phyloP scores from a whole-genome alignment of 2,113 vertebrate species.

The Crotophaga sulcirostris region DNA sequence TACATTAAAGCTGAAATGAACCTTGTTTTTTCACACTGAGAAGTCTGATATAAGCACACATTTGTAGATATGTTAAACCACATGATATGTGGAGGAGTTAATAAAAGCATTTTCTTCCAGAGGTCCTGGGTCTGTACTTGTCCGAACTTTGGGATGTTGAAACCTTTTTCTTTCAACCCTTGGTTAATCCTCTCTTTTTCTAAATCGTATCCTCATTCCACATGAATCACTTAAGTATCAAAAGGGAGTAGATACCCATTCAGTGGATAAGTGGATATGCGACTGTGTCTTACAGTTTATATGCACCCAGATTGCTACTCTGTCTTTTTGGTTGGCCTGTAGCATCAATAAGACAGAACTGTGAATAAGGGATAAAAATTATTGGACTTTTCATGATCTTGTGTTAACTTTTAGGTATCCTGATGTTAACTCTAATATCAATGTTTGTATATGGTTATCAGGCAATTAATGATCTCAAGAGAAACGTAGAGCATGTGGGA shows the following conservation, averaged over 20 bases:
- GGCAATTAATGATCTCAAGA: background rate
- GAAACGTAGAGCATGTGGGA: background rate
- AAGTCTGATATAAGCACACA: background rate
- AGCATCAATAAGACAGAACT: background rate
- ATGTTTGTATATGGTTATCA: background rate
- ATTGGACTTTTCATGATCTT: background rate
- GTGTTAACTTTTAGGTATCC: background rate
- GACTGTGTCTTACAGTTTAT: background rate
- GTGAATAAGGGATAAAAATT: background rate
- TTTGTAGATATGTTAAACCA: background rate
- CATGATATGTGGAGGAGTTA: background rate
- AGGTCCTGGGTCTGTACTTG: background rate
- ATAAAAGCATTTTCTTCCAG: background rate
- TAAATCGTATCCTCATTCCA: background rate
- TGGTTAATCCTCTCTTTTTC: background rate
- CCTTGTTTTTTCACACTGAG: background rate
- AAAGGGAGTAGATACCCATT: background rate
- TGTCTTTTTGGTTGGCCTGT: background rate
- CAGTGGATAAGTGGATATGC: background rate
- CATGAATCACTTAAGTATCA: background rate
- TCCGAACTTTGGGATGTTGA: background rate
- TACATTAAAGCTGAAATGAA: background rate
- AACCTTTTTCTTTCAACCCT: background rate
- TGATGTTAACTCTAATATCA: background rate
- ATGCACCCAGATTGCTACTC: background rate